These are phyloP conservation scores for Coelinius sp. DNA, from an alignment of 2,888 invertebrate genomes.

Conservation along the genomic window DNA sequence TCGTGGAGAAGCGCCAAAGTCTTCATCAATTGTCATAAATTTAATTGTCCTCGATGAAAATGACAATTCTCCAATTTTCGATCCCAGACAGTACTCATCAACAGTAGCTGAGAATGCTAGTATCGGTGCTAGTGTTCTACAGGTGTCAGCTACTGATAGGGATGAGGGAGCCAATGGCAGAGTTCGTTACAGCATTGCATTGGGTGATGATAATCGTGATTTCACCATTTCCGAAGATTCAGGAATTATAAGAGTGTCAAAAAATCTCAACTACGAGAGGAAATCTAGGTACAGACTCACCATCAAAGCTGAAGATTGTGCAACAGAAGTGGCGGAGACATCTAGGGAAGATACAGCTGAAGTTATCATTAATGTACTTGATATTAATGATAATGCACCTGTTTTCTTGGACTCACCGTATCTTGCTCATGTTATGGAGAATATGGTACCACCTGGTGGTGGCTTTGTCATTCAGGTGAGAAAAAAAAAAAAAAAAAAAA, in stretches of 20 bases:
- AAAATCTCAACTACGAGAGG: constrained; percentile 94
- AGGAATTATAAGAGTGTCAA: constrained; percentile 91
- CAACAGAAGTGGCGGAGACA: constrained; percentile 76
- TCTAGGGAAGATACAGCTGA: constrained; percentile 82
- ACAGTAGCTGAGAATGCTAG: constrained; percentile 94
- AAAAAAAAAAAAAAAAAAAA: constrained; percentile 43
- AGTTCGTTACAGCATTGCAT: constrained; percentile 89
- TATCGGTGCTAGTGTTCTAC: constrained; percentile 90
- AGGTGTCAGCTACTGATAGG: constrained; percentile 90
- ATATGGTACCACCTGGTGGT: constrained; percentile 81
- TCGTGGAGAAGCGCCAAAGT: constrained; percentile 86
- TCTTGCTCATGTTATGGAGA: constrained; percentile 93
- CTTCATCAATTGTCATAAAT: constrained; percentile 78
- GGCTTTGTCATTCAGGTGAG: constrained; percentile 77
- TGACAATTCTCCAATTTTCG: constrained; percentile 91
- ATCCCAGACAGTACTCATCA: constrained; percentile 91
- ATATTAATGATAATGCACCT: constrained; percentile 95
- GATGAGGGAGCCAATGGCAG: constrained; percentile 93
- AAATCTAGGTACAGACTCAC: constrained; percentile 87
- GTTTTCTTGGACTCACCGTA: constrained; percentile 96
- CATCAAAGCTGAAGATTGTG: constrained; percentile 91
- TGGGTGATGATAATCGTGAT: constrained; percentile 91
- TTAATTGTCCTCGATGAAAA: constrained; percentile 89
- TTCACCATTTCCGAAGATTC: constrained; percentile 94
- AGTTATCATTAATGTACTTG: constrained; percentile 87